Conservation (phyloP, 2,113 vertebrate genomes). For the Hemicordylus capensis region DNA sequence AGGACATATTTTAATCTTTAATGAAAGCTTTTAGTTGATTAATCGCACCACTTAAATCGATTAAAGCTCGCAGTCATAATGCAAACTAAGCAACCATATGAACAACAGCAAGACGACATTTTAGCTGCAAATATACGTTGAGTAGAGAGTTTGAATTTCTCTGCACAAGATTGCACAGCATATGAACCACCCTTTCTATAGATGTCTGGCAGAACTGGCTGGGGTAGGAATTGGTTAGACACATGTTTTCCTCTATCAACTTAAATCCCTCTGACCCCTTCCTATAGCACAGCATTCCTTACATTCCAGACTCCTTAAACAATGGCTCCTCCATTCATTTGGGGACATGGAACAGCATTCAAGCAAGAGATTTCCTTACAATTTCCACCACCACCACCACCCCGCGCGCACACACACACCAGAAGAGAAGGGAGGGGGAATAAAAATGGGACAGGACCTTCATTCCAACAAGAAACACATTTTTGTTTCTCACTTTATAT, state of each 20-base stretch:
- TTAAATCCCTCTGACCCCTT: slow-evolving; percentile 38
- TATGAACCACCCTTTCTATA: neutral
- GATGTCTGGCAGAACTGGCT: slow-evolving; percentile 21
- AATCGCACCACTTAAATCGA: neutral
- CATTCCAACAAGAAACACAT: slow-evolving; percentile 26
- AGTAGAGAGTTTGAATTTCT: neutral
- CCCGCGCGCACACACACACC: too few species aligned
- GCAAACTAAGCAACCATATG: neutral
- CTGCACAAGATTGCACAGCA: neutral
- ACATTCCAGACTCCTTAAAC: slow-evolving; percentile 40
- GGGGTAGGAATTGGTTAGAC: slow-evolving; percentile 32
- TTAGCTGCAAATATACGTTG: neutral
- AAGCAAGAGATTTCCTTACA: slow-evolving; percentile 40
- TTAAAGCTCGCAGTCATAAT: neutral
- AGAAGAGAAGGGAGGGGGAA: neutral
- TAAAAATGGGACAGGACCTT: neutral
- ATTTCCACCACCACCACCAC: slow-evolving; percentile 39
- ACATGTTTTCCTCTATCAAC: slow-evolving; percentile 40
- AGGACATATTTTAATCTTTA: slow-evolving; percentile 4
- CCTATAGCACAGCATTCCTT: slow-evolving; percentile 31
- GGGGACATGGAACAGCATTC: slow-evolving; percentile 36
- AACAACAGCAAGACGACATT: neutral
- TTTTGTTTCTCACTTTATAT: slow-evolving; percentile 7
- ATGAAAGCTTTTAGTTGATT: neutral
- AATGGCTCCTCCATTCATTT: slow-evolving; percentile 42